Evolutionary conservation across 2,113 vertebrate species (phyloP), one percentile per base, ranked within the genome.

Genomic region (Spea multiplicata): DNA sequence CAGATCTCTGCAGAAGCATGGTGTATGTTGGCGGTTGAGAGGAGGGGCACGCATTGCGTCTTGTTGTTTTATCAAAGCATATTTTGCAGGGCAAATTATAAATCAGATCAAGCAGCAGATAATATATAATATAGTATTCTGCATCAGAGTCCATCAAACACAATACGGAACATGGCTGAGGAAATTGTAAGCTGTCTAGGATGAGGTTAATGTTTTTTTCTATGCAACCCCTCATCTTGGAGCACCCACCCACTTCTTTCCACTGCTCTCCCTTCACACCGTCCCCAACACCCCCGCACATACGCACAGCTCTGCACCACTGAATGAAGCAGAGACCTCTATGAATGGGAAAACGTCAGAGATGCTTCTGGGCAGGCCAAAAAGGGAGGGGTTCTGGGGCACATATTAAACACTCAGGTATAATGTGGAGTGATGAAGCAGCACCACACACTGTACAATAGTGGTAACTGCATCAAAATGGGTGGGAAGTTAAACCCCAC

Each of bases 291-390:
- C 74, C 74, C 74, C n/a, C 77, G 13, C 53, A 3, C 3, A 71
- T 16, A 50, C 65, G 68, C n/a, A 4, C 3, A 44, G 61, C 13
- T 70, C 50, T 0, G 0, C 0, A 3, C 0, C 64, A 73, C 74
- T 57, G 74, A 76, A 76, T 76, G 74, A 67, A 76, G 74, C 6
- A 66, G 76, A 5, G 66, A 65, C 74, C 70, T 76, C 17, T 3
- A 0, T 0, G 0, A n/a, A 7, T 66, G 9, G 66, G 69, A 69
- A 59, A 4, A 0, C 61, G 66, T 16, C 75, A 75, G 2, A n/a
- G 0, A 59, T 44, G 70, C 76, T 71, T 47, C 75, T 59, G 69
- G n/a, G 62, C 0, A 0, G 71, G 50, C 57, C 10, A 47, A 52
- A 66, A 57, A 53, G 52, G 74, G 55, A 76, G 74, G 66, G 74